These are phyloP conservation scores for Chelonia mydas DNA, from an alignment of 2,797 vertebrate species.

Conservation along the genomic window DNA sequence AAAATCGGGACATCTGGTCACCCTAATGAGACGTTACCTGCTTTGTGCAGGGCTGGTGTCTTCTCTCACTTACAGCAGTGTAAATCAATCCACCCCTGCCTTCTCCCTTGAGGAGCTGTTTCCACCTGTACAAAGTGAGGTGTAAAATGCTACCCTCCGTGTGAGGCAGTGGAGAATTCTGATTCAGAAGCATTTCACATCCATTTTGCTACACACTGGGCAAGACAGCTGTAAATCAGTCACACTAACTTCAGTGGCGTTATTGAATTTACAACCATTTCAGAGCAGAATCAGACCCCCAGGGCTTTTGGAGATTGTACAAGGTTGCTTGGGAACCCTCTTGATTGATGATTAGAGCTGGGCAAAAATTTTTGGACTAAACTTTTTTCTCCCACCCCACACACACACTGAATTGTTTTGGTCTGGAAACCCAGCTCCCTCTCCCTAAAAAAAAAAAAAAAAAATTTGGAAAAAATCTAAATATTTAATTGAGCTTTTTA, in stretches of 20 bases:
- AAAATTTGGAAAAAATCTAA: too few relatives aligned
- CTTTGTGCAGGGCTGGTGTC: neutral
- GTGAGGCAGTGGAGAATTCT: neutral
- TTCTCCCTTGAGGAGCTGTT: neutral
- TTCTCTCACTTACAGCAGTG: neutral
- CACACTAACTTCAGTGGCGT: neutral
- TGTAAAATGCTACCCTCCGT: neutral
- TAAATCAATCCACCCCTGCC: neutral
- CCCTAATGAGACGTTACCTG: neutral
- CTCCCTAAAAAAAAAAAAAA: neutral
- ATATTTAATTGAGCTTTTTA: too few relatives aligned
- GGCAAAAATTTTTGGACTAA: neutral
- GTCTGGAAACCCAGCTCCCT: neutral
- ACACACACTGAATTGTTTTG: neutral
- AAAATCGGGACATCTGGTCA: too few relatives aligned
- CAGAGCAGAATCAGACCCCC: neutral
- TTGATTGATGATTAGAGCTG: neutral
- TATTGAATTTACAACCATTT: neutral
- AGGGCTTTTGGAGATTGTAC: neutral
- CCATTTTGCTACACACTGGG: neutral
- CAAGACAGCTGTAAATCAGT: neutral
- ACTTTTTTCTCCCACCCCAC: neutral
- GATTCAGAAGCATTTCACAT: neutral
- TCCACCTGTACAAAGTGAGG: neutral
- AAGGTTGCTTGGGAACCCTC: neutral